Percentiles rank a stretch among this genome's conserved stretches.
These are phyloP conservation scores for Spongia lamella DNA, from an alignment of 37 sponge, comb jelly and placozoan genomes.

Conservation along the genomic window DNA sequence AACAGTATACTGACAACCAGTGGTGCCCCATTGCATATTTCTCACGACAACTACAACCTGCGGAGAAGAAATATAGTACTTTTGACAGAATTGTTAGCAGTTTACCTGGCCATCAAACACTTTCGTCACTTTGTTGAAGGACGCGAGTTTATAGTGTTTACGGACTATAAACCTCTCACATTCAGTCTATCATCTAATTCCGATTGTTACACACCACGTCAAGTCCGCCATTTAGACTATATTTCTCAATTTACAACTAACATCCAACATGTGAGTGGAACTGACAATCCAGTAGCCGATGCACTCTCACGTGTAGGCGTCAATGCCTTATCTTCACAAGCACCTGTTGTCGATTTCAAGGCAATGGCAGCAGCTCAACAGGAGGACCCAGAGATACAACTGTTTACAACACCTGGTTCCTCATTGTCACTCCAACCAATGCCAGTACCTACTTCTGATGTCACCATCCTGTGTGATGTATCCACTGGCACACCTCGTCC, in stretches of 20 bases:
- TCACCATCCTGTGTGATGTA: slow-evolving; percentile 37
- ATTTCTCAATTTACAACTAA: slow-evolving; percentile 63
- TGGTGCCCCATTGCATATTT: slow-evolving; percentile 69
- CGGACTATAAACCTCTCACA: slow-evolving; percentile 68
- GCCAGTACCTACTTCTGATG: slow-evolving; percentile 1
- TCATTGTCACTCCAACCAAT: slow-evolving; percentile 26
- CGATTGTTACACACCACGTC: slow-evolving; percentile 52
- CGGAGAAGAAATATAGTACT: slow-evolving; percentile 66
- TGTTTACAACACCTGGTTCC: slow-evolving; percentile 16
- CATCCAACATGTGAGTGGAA: slow-evolving; percentile 52
- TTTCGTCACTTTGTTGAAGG: slow-evolving; percentile 67
- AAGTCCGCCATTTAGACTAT: slow-evolving; percentile 50
- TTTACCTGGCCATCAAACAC: slow-evolving; percentile 54
- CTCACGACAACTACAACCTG: slow-evolving; percentile 41
- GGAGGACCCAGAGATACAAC: slow-evolving; percentile 33
- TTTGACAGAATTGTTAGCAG: slow-evolving; percentile 65
- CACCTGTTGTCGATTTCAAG: slow-evolving; percentile 31
- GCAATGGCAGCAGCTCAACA: slow-evolving; percentile 37
- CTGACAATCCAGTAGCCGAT: slow-evolving; percentile 61
- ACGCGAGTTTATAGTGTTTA: slow-evolving; percentile 39
- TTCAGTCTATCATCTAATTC: slow-evolving; percentile 20
- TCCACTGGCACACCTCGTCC: slow-evolving; percentile 62
- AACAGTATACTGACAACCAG: slow-evolving; percentile 29
- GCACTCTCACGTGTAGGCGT: slow-evolving; percentile 57
- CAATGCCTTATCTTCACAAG: slow-evolving; percentile 31